Percentiles rank a stretch among this genome's conserved stretches.
These are phyloP conservation scores for Conger conger DNA, from an alignment of 2,113 vertebrate genomes.

Conservation along the genomic window DNA sequence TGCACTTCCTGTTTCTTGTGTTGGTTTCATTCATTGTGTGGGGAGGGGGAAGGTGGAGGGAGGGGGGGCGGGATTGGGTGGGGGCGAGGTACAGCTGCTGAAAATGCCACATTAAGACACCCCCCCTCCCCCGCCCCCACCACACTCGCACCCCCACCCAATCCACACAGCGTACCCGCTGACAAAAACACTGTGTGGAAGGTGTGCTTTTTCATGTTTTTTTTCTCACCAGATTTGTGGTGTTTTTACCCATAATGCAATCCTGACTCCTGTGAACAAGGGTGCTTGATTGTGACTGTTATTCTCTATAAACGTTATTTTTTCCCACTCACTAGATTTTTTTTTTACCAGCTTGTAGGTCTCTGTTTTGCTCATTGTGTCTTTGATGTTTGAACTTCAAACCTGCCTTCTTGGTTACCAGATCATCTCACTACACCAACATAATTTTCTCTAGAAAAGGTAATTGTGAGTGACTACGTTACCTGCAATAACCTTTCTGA, in stretches of 20 bases:
- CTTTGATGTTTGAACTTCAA: no score
- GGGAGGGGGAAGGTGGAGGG: conserved; percentile 37
- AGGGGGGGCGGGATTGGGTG: conserved; percentile 40
- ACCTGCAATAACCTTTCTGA: no score
- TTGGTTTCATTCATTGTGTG: conserved; percentile 74
- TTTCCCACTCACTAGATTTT: no score
- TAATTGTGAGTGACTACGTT: no score
- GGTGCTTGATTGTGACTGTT: background rate
- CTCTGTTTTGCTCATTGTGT: no score
- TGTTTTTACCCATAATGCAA: background rate
- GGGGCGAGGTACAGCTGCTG: conserved; percentile 63
- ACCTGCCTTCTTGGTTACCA: no score
- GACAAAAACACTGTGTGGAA: background rate
- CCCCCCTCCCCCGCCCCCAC: conserved; percentile 42
- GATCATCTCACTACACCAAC: no score
- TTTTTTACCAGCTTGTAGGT: no score
- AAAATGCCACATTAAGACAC: conserved; percentile 70
- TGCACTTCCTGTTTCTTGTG: conserved; percentile 77
- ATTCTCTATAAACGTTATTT: background rate
- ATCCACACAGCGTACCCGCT: background rate
- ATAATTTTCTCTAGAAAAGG: no score
- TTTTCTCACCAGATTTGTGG: background rate
- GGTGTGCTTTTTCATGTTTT: background rate
- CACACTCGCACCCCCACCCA: conserved; percentile 15
- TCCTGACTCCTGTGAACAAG: background rate